These are phyloP conservation scores for Neoscelio sp. DNA, from an alignment of 2,888 invertebrate genomes.

Conservation along the genomic window DNA sequence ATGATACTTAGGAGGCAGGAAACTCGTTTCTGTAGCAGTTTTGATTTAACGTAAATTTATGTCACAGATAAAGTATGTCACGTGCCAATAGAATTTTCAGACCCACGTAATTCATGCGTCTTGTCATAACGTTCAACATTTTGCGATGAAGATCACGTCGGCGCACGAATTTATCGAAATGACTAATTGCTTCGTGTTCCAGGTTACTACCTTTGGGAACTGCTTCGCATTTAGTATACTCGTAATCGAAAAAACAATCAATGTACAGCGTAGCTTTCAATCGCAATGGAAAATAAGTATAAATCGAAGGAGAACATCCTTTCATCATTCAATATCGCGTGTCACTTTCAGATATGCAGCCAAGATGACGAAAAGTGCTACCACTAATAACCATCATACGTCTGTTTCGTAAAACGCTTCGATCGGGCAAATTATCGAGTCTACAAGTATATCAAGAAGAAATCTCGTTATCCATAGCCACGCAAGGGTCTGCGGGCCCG, in stretches of 20 bases:
- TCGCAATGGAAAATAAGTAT: background rate
- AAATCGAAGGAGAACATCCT: background rate
- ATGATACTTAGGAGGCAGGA: constrained; percentile 15
- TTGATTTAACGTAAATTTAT: background rate
- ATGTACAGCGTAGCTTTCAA: too few species aligned
- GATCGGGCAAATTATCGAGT: constrained; percentile 56
- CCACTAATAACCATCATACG: constrained; percentile 40
- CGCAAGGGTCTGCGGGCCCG: constrained; percentile 49
- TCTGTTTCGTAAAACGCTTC: constrained; percentile 37
- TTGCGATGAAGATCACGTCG: background rate
- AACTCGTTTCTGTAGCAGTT: constrained; percentile 24
- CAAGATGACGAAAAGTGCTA: constrained; percentile 26
- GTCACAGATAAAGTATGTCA: constrained; percentile 5
- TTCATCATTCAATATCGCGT: constrained; percentile 30
- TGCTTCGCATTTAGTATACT: too few species aligned
- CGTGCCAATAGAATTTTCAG: background rate
- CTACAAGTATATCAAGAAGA: constrained; percentile 63
- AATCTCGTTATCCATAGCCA: constrained; percentile 58
- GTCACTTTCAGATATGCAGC: constrained; percentile 23
- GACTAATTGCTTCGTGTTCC: too few species aligned
- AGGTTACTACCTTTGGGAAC: too few species aligned
- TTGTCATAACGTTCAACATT: background rate
- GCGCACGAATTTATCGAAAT: too few species aligned
- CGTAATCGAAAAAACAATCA: too few species aligned
- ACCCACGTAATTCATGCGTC: background rate